These are phyloP conservation scores for Gnathonemus echidnorhynchus DNA, from an alignment of 2,113 vertebrate genomes.

Conservation along the genomic window DNA sequence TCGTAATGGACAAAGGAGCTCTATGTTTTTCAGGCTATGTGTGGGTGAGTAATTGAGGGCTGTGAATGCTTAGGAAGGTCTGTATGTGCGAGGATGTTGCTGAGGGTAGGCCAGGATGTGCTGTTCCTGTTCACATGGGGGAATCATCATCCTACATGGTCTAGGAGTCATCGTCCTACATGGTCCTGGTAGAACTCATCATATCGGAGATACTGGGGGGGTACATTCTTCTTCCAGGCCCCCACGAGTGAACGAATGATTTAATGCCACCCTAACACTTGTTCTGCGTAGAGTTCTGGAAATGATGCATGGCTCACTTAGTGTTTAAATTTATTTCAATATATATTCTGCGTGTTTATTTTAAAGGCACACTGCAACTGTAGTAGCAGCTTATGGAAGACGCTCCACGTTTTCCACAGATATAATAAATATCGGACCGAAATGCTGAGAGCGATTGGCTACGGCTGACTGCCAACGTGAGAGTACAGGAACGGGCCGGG, in stretches of 20 bases:
- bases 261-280: conserved; percentile 38
- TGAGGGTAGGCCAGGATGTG: not conserved
- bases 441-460: conserved; percentile 20
- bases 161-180: not conserved
- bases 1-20: not conserved
- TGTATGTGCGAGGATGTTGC: not conserved
- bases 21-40: not conserved
- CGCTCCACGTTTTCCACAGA: not conserved
- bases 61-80: not conserved
- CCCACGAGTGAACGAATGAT: conserved; percentile 37
- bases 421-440: not conserved
- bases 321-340: conserved; percentile 6
- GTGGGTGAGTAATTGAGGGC: not conserved
- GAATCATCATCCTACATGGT: not conserved
- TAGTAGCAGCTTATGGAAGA: conserved; percentile 35
- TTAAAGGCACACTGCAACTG: conserved; percentile 19
- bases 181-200: not conserved
- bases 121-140: not conserved
- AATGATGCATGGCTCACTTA: conserved; percentile 40
- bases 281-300: conserved; percentile 31
- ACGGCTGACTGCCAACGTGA: conserved; percentile 22
- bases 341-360: conserved; percentile 10
- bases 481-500: not conserved
- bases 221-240: conserved; percentile 15
- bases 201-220: not conserved